Conservation (phyloP, 2,888 invertebrate species). For the Lasioglossum calceatum region DNA sequence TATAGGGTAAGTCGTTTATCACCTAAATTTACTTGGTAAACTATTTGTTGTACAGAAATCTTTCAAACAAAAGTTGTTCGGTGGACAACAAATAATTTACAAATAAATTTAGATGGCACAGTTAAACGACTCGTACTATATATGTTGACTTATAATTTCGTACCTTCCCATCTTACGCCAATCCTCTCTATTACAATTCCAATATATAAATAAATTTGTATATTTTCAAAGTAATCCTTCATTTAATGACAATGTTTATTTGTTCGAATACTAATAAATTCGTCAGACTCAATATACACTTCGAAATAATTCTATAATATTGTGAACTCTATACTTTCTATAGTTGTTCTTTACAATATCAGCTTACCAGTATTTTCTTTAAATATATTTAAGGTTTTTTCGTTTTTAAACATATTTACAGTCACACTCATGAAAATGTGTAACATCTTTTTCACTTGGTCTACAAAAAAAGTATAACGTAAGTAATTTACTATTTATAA, state of each 20-base stretch:
- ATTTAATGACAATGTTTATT: slow-evolving; percentile 38
- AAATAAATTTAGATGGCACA: neutral
- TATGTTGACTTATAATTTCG: slow-evolving; percentile 16
- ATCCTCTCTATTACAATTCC: slow-evolving; percentile 28
- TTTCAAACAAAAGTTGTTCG: neutral
- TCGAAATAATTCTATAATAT: slow-evolving; percentile 32
- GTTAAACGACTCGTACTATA: neutral
- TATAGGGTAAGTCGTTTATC: neutral
- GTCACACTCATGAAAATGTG: slow-evolving; percentile 47
- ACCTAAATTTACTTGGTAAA: neutral
- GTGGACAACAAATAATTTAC: neutral
- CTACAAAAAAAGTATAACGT: slow-evolving; percentile 23
- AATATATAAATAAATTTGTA: slow-evolving; percentile 48
- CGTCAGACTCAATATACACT: slow-evolving; percentile 41
- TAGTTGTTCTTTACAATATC: slow-evolving; percentile 15
- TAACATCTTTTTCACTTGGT: slow-evolving; percentile 11
- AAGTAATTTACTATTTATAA: slow-evolving; percentile 24
- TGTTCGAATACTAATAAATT: slow-evolving; percentile 44
- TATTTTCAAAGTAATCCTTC: slow-evolving; percentile 28
- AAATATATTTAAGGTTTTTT: slow-evolving; percentile 16
- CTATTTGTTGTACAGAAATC: neutral
- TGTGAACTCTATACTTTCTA: slow-evolving; percentile 23
- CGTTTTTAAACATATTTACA: slow-evolving; percentile 47
- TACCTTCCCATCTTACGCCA: neutral
- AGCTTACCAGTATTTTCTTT: slow-evolving; percentile 18